phyloP scores from a whole-genome alignment of 1,140 invertebrate species.

The Lepidostoma basale region DNA sequence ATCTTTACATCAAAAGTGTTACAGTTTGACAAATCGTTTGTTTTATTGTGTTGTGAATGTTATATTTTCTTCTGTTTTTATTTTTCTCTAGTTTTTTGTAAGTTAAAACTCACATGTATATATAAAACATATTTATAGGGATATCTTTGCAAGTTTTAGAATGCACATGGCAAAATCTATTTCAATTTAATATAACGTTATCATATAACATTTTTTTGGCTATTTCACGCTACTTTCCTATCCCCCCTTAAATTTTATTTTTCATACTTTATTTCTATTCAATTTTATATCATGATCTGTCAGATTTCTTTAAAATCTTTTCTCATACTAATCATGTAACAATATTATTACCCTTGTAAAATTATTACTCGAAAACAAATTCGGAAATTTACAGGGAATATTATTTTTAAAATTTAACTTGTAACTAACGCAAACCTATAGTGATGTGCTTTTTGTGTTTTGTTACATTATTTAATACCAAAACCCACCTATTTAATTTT shows the following conservation, averaged over 20 bases:
- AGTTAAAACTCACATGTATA: neutral
- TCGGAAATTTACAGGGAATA: slow-evolving; percentile 42
- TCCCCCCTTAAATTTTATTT: too few relatives aligned
- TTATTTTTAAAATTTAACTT: neutral
- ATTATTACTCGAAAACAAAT: slow-evolving; percentile 34
- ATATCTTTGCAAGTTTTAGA: neutral
- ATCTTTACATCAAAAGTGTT: too few relatives aligned
- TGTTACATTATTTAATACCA: too few relatives aligned
- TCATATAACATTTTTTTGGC: neutral
- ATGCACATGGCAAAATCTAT: slow-evolving; percentile 3
- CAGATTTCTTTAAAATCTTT: too few relatives aligned
- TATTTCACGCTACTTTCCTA: neutral
- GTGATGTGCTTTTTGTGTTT: too few relatives aligned
- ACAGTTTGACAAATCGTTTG: slow-evolving; percentile 5
- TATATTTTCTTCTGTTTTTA: neutral
- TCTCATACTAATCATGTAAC: too few relatives aligned
- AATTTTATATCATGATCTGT: too few relatives aligned
- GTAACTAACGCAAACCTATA: too few relatives aligned
- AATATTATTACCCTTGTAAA: too few relatives aligned
- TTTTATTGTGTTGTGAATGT: slow-evolving; percentile 13
- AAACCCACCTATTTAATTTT: too few relatives aligned
- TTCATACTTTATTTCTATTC: too few relatives aligned
- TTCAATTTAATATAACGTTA: neutral
- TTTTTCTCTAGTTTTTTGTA: slow-evolving; percentile 1
- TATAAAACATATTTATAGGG: too few relatives aligned